Percentiles rank a stretch among this genome's conserved stretches.
Conservation (phyloP, 2,888 invertebrate species). For the Seira sanloemensis region DNA sequence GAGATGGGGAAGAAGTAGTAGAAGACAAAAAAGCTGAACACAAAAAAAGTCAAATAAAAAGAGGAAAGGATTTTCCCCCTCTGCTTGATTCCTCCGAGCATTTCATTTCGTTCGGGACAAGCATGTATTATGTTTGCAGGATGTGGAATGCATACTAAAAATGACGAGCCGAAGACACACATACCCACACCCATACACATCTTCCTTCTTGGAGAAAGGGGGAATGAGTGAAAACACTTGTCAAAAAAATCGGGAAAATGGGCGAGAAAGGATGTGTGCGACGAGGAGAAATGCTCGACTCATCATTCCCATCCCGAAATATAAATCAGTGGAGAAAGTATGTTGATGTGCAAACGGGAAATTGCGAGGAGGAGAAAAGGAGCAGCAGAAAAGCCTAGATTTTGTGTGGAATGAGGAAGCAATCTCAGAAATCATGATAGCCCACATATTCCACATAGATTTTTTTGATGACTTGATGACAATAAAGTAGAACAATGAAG, state of each 20-base stretch:
- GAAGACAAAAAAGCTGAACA: too few relatives aligned
- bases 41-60: background rate
- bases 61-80: too few relatives aligned
- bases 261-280: background rate
- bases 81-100: background rate
- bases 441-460: background rate
- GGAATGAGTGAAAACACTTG: background rate
- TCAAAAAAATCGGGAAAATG: background rate
- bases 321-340: conserved; percentile 51
- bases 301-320: background rate
- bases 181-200: too few relatives aligned
- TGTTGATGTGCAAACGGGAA: background rate
- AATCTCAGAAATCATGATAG: background rate
- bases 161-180: background rate
- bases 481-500: background rate
- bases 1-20: too few relatives aligned
- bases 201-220: too few relatives aligned
- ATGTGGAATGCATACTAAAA: background rate
- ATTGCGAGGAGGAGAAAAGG: background rate
- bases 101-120: background rate
- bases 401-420: background rate
- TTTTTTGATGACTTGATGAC: background rate
- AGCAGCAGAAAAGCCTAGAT: background rate
- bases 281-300: background rate
- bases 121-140: background rate